Evolutionary conservation across 2,113 vertebrate species (phyloP).

Genomic region (Xiphorhynchus elegans): DNA sequence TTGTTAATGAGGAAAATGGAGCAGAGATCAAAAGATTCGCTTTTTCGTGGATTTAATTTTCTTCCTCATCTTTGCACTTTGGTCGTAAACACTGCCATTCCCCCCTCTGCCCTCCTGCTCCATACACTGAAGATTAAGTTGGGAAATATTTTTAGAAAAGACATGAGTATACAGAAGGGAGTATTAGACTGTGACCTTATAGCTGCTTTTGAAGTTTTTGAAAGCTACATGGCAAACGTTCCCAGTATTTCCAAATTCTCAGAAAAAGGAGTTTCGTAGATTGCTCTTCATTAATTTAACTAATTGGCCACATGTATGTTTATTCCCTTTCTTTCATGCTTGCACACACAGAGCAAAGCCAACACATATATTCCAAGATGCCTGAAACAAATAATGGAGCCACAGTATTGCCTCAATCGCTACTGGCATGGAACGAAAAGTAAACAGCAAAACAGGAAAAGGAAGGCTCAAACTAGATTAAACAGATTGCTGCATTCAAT

Average conservation of each 20-base stretch:
- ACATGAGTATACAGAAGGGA: constrained; percentile 61
- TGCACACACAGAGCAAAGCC: constrained; percentile 27
- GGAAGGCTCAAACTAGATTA: constrained; percentile 66
- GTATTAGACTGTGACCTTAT: constrained; percentile 40
- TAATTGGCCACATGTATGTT: constrained; percentile 34
- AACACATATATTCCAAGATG: constrained; percentile 44
- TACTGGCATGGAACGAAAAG: constrained; percentile 60
- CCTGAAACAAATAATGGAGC: constrained; percentile 46
- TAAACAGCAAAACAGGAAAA: constrained; percentile 73
- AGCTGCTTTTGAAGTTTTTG: constrained; percentile 60
- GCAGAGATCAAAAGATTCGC: constrained; percentile 38
- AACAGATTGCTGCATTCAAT: constrained; percentile 61
- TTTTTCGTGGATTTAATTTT: constrained; percentile 11
- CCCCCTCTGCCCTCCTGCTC: constrained; percentile 54
- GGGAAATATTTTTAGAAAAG: constrained; percentile 67
- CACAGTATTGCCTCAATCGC: constrained; percentile 49
- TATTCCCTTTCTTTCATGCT: constrained; percentile 8
- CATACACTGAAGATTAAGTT: constrained; percentile 33
- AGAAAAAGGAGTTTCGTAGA: background rate
- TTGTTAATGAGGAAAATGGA: constrained; percentile 57
- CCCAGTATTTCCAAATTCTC: constrained; percentile 56
- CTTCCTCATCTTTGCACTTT: constrained; percentile 24
- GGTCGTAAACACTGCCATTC: constrained; percentile 47
- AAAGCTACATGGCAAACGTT: constrained; percentile 32
- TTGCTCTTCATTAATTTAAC: constrained; percentile 35